Base-by-base conservation (phyloP, 2,888 invertebrate genomes). In the Frankliniella intonsa region DNA sequence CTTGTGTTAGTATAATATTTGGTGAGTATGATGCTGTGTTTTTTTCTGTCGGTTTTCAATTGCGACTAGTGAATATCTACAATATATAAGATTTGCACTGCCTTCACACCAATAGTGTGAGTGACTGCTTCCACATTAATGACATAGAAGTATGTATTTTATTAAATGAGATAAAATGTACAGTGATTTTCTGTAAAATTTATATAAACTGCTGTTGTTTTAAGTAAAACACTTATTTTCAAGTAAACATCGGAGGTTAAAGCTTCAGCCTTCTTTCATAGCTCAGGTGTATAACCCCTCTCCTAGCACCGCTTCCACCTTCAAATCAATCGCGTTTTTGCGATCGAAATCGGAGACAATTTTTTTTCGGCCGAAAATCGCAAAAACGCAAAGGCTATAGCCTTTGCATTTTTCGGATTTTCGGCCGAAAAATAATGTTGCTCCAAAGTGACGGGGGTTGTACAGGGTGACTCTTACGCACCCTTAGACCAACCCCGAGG, bases 141-240 rank as follows among this genome's bases (percentile, higher is more conserved):
- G 8, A 2, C 25, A 25, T 76, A 25, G 22, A 11, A 76, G 12
- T 76, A 25, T 76, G 69, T 76, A 22, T 25, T 76, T 76, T 76
- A 76, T 76, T 76, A 25, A 76, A 76, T 76, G 8, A 76, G 25
- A 76, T 25, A 12, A 76, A 76, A 25, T 76, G 69, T 76, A 76
- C 69, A 76, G 25, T 76, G 22, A 76, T 76, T 76, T 22, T 76
- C 69, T 25, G 69, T 76, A 76, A 76, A 76, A 76, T 76, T 76
- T 76, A n/a, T 76, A 76, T 76, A 25, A 22, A 76, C 25, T 76
- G 69, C 25, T 76, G 69, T 76, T 76, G 69, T 76, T 22, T 25
- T 76, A 76, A 76, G 69, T 25, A 76, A 76, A 25, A 76, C 25
- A 76, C 22, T 22, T 69, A 69, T 69, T 76, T 76, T 76, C 22